Evolutionary conservation across 1,140 invertebrate species (phyloP).

Genomic region (Cydia fagiglandana): DNA sequence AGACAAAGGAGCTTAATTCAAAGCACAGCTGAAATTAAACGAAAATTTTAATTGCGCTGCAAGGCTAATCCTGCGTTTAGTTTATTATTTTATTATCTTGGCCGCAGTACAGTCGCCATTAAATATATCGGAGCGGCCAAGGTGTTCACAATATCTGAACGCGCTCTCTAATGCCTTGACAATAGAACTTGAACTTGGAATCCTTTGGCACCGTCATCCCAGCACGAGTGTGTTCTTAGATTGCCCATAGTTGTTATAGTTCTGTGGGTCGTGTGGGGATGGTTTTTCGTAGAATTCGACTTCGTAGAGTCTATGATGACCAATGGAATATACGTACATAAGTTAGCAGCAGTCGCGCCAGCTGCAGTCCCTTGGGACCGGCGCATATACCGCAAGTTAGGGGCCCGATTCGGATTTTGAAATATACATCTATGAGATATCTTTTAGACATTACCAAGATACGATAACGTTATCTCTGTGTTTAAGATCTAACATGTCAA

Average conservation of each 20-base stretch:
- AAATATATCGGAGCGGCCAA: too few relatives aligned
- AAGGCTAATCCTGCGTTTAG: not conserved
- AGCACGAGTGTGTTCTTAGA: not conserved
- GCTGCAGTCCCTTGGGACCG: not conserved
- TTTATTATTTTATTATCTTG: not conserved
- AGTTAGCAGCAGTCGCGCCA: not conserved
- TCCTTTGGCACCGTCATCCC: not conserved
- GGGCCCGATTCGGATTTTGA: too few relatives aligned
- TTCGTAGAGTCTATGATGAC: not conserved
- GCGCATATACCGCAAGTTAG: not conserved
- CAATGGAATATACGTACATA: not conserved
- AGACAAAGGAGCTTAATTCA: conserved; percentile 10
- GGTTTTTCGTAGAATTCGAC: not conserved
- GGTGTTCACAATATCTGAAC: too few relatives aligned
- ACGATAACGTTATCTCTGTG: too few relatives aligned
- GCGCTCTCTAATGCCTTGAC: too few relatives aligned
- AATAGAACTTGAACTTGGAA: not conserved
- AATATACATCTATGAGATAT: too few relatives aligned
- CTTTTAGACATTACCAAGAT: too few relatives aligned
- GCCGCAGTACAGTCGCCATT: not conserved
- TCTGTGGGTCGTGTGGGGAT: not conserved
- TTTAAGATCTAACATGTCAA: too few relatives aligned
- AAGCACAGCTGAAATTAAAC: not conserved
- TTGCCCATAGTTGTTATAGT: not conserved
- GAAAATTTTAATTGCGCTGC: conserved; percentile 16